Conservation (phyloP, 2,113 vertebrate genomes). For the Sander vitreus region DNA sequence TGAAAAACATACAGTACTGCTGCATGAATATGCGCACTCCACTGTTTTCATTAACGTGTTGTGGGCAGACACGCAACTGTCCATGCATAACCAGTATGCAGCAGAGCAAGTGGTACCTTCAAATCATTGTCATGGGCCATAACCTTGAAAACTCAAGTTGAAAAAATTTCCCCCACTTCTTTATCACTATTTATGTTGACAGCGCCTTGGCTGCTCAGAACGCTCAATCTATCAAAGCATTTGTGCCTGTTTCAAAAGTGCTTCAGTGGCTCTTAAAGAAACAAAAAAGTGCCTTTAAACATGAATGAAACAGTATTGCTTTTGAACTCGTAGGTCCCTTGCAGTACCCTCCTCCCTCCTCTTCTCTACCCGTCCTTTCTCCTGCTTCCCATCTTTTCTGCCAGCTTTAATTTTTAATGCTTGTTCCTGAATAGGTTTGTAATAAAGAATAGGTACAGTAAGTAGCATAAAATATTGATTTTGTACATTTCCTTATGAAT, state of each 20-base stretch:
- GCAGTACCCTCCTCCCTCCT: constrained; percentile 56
- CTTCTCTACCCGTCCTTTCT: constrained; percentile 42
- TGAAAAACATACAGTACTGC: constrained; percentile 47
- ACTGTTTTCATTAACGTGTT: constrained; percentile 50
- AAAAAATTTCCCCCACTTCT: constrained; percentile 81
- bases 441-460: constrained; percentile 97
- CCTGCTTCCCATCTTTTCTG: constrained; percentile 71
- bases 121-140: constrained; percentile 77
- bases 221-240: constrained; percentile 85
- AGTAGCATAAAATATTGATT: constrained; percentile 99
- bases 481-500: constrained; percentile 99
- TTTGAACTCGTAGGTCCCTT: constrained; percentile 91
- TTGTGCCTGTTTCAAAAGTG: constrained; percentile 81
- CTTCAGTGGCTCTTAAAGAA: constrained; percentile 83
- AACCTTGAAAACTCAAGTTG: constrained; percentile 88
- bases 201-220: constrained; percentile 79
- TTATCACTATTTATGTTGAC: constrained; percentile 87
- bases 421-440: constrained; percentile 95
- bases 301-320: constrained; percentile 90
- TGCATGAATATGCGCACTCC: constrained; percentile 59
- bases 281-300: constrained; percentile 88
- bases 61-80: constrained; percentile 61
- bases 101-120: constrained; percentile 66
- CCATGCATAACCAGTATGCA: constrained; percentile 55
- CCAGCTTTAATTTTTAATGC: constrained; percentile 96